These are phyloP conservation scores for Caenorhabditis elegans DNA, from an alignment of 1,140 invertebrate genomes.

Conservation along the genomic window DNA sequence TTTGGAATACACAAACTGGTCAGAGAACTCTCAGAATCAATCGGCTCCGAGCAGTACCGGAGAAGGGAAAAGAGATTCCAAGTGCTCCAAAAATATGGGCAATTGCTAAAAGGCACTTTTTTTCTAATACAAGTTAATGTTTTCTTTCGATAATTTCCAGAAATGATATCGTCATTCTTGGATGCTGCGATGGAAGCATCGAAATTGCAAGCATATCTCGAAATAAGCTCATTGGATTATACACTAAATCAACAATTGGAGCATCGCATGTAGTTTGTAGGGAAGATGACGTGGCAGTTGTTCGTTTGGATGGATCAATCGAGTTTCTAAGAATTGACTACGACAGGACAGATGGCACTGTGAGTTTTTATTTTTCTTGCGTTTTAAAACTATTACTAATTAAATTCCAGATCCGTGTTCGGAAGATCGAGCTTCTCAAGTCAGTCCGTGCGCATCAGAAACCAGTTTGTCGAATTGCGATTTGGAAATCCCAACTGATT, in stretches of 20 bases:
- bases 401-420: not conserved
- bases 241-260: slow-evolving; percentile 30
- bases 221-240: slow-evolving; percentile 44
- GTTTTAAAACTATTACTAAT: no score
- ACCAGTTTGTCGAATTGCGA: slow-evolving; percentile 25
- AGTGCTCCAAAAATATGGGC: slow-evolving; percentile 43
- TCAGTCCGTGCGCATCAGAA: slow-evolving; percentile 41
- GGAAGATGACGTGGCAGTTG: slow-evolving; percentile 17
- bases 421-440: slow-evolving; percentile 24
- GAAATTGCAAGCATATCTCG: slow-evolving; percentile 38
- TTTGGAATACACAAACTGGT: slow-evolving; percentile 46
- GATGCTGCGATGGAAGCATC: slow-evolving; percentile 46
- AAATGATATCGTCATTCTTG: slow-evolving; percentile 12
- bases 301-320: slow-evolving; percentile 25
- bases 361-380: not conserved
- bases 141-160: not conserved
- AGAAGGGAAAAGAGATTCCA: slow-evolving; percentile 32
- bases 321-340: slow-evolving; percentile 23
- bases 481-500: not conserved
- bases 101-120: not conserved
- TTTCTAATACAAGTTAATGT: no score
- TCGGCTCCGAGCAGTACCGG: slow-evolving; percentile 32
- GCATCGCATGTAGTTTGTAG: slow-evolving; percentile 30
- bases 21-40: slow-evolving; percentile 26
- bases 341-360: not conserved